Base-by-base conservation (phyloP, 2,113 vertebrate genomes). In the Lamprotornis superbus region DNA sequence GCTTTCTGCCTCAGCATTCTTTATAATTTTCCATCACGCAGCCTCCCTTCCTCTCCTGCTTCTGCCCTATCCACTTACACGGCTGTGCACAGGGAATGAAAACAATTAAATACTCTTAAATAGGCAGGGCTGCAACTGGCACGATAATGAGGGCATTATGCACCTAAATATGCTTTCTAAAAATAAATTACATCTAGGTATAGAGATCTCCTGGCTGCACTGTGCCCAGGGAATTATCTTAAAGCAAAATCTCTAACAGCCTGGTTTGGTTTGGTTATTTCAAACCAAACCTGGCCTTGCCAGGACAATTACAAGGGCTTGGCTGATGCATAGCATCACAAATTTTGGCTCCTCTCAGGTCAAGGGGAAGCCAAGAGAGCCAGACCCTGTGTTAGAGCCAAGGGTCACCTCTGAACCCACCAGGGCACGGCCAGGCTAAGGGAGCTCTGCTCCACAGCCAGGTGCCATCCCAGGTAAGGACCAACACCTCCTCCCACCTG, bases 181-280 rank as follows among this genome's bases (percentile, higher is more conserved):
- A 91, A 97, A 91, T 77, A 94, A 92, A 97, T 76, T 87, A 86
- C 76, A 90, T 47, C 44, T 76, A 94, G 68, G 79, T 95, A 90
- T 39, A 63, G 31, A 80, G 44, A 83, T 87, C 61, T 91, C 67
- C 33, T 22, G 56, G 69, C 63, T 85, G 71, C 59, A 37, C 12
- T 1, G 3, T 53, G 70, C 39, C 69, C 60, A 73, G 70, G 75
- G 85, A 86, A 95, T 64, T 21, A 7, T 74, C 50, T 74, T n/a
- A 55, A 82, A 39, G 56, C 52, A 80, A 55, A 70, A 87, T 85
- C 44, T 56, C 39, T 28, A 57, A 67, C 18, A 63, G 68, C 23
- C 46, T 46, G 25, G 4, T 21, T 75, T 64, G 31, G 33, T 39
- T 87, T 64, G 52, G 46, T 46, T 42, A 18, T 84, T 93, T 82